Conservation (phyloP, 2,888 invertebrate species). For the Caenorhabditis becei region DNA sequence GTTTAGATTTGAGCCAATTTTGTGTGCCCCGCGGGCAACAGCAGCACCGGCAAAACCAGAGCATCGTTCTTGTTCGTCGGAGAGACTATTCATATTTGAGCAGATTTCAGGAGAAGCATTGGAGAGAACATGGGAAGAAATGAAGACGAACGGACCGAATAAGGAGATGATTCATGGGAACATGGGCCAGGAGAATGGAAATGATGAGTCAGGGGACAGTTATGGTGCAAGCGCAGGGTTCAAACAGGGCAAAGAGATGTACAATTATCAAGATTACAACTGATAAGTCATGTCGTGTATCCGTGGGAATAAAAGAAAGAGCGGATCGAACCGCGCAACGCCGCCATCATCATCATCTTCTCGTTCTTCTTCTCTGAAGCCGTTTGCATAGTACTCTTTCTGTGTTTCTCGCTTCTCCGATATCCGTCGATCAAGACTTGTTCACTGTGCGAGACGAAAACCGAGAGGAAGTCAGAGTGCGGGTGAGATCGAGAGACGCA, state of each 20-base stretch:
- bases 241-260: neutral
- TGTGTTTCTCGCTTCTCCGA: slow-evolving; percentile 26
- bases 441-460: slow-evolving; percentile 18
- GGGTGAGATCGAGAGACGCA: slow-evolving; percentile 13
- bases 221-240: neutral
- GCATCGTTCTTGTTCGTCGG: slow-evolving; percentile 18
- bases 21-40: neutral
- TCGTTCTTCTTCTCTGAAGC: slow-evolving; percentile 18
- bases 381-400: neutral
- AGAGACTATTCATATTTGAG: slow-evolving; percentile 42
- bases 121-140: neutral
- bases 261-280: slow-evolving; percentile 24
- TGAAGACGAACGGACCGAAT: neutral
- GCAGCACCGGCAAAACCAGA: neutral
- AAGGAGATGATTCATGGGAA: slow-evolving; percentile 2
- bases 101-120: slow-evolving; percentile 9
- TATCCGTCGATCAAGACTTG: slow-evolving; percentile 32
- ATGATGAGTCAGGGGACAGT: neutral
- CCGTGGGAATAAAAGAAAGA: neutral
- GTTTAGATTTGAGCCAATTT: slow-evolving; percentile 60
- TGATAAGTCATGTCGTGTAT: slow-evolving; percentile 19
- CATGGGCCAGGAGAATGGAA: neutral
- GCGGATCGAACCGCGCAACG: slow-evolving; percentile 14
- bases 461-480: slow-evolving; percentile 12
- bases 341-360: slow-evolving; percentile 5